Conservation (phyloP, 2,797 vertebrate genomes). For the Chloroceryle amazona region DNA sequence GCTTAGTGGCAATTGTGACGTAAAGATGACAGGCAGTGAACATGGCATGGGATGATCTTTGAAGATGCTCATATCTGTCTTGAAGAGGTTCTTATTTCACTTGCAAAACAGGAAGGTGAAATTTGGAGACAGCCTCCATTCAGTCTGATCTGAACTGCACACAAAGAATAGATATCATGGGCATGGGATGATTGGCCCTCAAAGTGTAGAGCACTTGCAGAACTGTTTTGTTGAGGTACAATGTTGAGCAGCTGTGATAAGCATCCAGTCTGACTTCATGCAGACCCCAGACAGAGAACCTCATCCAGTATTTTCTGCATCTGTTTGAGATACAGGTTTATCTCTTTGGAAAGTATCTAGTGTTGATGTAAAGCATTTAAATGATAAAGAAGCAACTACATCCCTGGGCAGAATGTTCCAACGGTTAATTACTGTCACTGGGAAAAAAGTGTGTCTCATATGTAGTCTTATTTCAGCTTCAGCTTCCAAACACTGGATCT, state of each 20-base stretch:
- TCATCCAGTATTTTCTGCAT: conserved; percentile 32
- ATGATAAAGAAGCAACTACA: conserved; percentile 61
- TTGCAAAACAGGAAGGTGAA: background rate
- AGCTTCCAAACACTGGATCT: conserved; percentile 54
- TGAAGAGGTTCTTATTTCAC: background rate
- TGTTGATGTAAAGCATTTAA: conserved; percentile 63
- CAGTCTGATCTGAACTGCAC: background rate
- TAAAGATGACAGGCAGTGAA: background rate
- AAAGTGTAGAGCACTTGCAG: background rate
- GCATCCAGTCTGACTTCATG: background rate
- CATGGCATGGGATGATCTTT: background rate
- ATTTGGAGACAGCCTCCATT: rapidly evolving
- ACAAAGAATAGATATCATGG: rapidly evolving
- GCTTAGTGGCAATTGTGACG: background rate
- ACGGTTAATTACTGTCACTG: conserved; percentile 61
- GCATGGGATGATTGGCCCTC: background rate
- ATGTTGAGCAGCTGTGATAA: conserved; percentile 7
- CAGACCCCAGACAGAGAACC: background rate
- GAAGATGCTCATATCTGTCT: background rate
- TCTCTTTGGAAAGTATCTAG: conserved; percentile 45
- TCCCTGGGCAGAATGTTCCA: conserved; percentile 50
- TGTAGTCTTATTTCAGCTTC: conserved; percentile 60
- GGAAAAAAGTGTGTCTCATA: conserved; percentile 47
- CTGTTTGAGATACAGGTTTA: conserved; percentile 34
- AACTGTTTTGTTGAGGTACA: background rate